Evolutionary conservation across 2,113 vertebrate genomes (phyloP), one percentile per base, ranked within the genome.

Genomic region (Plestiodon gilberti): DNA sequence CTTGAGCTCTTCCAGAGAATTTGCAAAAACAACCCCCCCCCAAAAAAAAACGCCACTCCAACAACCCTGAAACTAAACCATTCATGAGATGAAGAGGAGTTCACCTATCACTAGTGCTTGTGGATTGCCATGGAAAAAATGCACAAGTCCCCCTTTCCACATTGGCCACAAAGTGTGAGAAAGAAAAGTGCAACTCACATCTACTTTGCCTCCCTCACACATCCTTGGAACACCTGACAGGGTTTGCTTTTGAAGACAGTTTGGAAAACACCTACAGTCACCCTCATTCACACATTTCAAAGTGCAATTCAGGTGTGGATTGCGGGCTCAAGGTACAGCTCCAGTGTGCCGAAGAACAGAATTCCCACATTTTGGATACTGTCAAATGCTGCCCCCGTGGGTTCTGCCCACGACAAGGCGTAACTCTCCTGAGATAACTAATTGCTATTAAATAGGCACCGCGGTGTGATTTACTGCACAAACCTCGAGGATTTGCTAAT

Each of bases 281-380:
- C n/a, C 2, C 61, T 30, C 6, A n/a, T 10, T 35, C 33, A 61
- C 28, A 20, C 28, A n/a, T 52, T 67, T 69, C 69, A n/a, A 33
- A 52, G 13, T 20, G 28, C 62, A 48, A 52, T 23, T 14, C 5
- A 69, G 64, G 28, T 52, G 6, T 33, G 25, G 61, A 18, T 65
- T 81, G 18, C 7, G 2, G 61, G 25, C 3, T 64, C 48, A n/a
- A 8, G 11, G 59, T 40, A 18, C 6, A n/a, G 43, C 28, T 55
- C 35, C 40, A 18, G 38, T 1, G 23, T 22, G n/a, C 14, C 4
- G 1, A 52, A 55, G 1, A 52, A 55, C 25, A n/a, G 69, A n/a
- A 4, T 64, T 5, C 33, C 59, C 7, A 69, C 73, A 90, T 87
- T 57, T 89, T 70, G 65, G 73, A 18, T 77, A 67, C 28, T 76